Base-by-base conservation (phyloP, 2,888 invertebrate genomes). In the Leuctra nigra region DNA sequence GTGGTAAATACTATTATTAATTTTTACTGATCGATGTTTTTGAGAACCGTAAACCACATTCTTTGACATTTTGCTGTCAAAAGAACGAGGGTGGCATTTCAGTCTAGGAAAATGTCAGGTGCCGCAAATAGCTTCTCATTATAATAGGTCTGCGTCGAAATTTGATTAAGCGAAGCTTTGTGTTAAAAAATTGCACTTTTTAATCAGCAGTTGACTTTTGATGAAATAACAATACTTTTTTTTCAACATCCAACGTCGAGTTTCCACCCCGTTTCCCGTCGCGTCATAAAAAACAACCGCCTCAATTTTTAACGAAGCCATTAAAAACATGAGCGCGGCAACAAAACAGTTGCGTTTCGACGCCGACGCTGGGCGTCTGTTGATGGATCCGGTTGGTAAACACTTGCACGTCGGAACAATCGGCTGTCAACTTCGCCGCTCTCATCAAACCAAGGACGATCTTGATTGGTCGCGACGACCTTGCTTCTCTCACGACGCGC, bases 11-110 rank as follows among this genome's bases (percentile, higher is more conserved):
- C n/a, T n/a, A n/a, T n/a, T n/a, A n/a, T n/a, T n/a, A n/a, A n/a
- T n/a, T n/a, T n/a, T n/a, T n/a, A n/a, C n/a, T n/a, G n/a, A n/a
- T n/a, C n/a, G n/a, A n/a, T 47, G 24, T 35, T 50, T 33, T 50
- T 20, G 22, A 23, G 23, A 44, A 23, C 4, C 6, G 50, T 50
- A 33, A 23, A 50, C 50, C 50, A 20, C 50, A 50, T n/a, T n/a
- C 1, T 24, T 33, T 50, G 50, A 50, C 50, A 29, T 50, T 50
- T 50, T 29, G 20, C 1, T 9, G 11, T 2, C 41, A 9, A 16
- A 14, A n/a, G 33, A 20, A 22, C 18, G 16, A 2, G 16, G 48
- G 35, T 29, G 50, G 44, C 22, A 44, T 44, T 44, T 44, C 6
- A n/a, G 44, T 22, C 7, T 20, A 20, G 1, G 7, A 44, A 23